Conservation (phyloP, 2,797 vertebrate genomes). For the Rhadinocentrus ornatus region DNA sequence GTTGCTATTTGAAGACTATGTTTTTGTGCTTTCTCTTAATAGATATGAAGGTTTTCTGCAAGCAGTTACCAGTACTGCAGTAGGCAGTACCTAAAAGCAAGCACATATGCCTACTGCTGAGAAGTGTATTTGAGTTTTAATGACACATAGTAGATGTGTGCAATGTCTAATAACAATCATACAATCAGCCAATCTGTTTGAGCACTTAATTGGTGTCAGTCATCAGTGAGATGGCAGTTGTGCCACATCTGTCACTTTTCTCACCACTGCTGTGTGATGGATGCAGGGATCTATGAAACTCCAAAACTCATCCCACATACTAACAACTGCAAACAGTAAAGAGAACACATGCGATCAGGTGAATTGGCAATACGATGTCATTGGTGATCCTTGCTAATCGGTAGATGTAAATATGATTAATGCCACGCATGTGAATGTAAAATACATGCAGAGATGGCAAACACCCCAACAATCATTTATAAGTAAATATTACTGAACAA, state of each 20-base stretch:
- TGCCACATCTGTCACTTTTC: background rate
- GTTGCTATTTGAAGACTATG: no score
- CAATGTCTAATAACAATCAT: background rate
- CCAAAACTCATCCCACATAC: background rate
- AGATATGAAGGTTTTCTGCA: background rate
- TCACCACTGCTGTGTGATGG: background rate
- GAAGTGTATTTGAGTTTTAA: background rate
- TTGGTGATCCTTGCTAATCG: background rate
- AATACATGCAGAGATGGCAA: background rate
- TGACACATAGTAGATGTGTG: background rate
- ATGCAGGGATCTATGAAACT: conserved; percentile 10
- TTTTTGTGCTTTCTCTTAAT: background rate
- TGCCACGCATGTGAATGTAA: background rate
- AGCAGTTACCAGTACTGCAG: no score
- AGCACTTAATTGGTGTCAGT: background rate
- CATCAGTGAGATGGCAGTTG: background rate
- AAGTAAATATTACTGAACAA: conserved; percentile 1
- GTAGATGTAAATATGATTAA: background rate
- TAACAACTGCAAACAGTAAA: conserved; percentile 2
- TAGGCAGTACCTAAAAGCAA: background rate
- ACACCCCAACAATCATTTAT: background rate
- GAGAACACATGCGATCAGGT: background rate
- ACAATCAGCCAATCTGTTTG: background rate
- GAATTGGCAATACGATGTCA: background rate
- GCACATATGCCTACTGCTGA: background rate